Evolutionary conservation across 2,797 vertebrate genomes (phyloP), one percentile per base, ranked within the genome.

Genomic region (Notamacropus eugenii): DNA sequence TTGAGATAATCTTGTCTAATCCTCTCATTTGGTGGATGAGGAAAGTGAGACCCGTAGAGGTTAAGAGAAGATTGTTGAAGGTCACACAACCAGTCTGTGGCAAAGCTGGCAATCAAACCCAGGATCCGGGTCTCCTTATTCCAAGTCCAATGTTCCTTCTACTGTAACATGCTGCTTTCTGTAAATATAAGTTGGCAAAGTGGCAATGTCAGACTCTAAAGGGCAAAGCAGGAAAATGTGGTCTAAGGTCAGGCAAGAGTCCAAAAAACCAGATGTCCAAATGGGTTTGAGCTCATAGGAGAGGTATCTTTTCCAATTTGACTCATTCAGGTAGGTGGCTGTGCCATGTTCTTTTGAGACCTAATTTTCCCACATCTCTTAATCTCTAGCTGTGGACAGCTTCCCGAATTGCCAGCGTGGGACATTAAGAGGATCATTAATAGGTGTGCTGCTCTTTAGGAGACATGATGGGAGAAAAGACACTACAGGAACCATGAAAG

Each of bases 141-240:
- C 40, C 74, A 87, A 50, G 74, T 87, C 74, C 74, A 87, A 50
- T 87, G 74, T 87, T 87, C 74, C 40, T 87, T 87, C 74, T 87
- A 50, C 74, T 87, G 74, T 87, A 87, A 87, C 74, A 87, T 87
- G 74, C 74, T 87, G 74, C 74, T 87, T 87, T 87, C 74, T 87
- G 74, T 87, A 87, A 87, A 87, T 87, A 87, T 87, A 87, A 87
- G 40, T 87, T 87, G 74, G 74, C 74, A 87, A 50, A 9, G 3
- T 87, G 40, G 74, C 74, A 87, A 87, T 87, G 74, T 87, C 74
- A 87, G 40, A 4, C 40, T 87, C 40, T 46, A 87, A 87, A 87
- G 74, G 74, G 40, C 74, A 87, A 50, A 50, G 74, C 74, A 87
- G 9, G 74, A 46, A 87, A 87, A 87, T 87, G 74, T 87, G 74